Evolutionary conservation across 2,888 invertebrate genomes (phyloP).

Genomic region (Eugnorisma glareosa): DNA sequence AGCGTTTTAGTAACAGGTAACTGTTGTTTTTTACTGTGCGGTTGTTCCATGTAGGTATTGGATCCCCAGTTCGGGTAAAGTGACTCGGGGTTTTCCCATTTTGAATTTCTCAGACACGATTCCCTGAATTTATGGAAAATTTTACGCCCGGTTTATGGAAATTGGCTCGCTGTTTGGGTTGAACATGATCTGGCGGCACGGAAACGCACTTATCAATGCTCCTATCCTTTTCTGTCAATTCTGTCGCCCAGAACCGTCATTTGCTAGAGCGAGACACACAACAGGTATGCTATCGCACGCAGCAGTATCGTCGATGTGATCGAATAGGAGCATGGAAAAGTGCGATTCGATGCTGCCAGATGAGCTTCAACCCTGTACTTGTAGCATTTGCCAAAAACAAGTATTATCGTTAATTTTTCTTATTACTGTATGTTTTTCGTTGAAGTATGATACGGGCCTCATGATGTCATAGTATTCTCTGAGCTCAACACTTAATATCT

Average conservation of each 20-base stretch:
- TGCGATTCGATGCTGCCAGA: no score
- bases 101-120: neutral
- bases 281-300: no score
- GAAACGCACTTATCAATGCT: neutral
- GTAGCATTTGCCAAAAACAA: no score
- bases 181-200: neutral
- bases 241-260: neutral
- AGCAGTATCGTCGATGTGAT: no score
- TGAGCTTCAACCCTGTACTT: no score
- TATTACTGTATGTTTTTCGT: no score
- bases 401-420: no score
- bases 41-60: constrained; percentile 10
- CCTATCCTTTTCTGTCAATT: neutral
- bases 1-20: neutral
- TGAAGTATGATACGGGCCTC: no score
- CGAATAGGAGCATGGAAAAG: no score
- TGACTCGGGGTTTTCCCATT: neutral
- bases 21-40: neutral
- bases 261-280: neutral
- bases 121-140: neutral
- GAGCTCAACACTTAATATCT: no score
- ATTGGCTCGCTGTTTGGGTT: neutral
- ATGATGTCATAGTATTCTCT: no score
- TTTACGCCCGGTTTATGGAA: neutral
- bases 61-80: neutral